Percentiles rank a stretch among this genome's conserved stretches.
Conservation (phyloP, 2,797 vertebrate genomes). For the Florisuga fusca region DNA sequence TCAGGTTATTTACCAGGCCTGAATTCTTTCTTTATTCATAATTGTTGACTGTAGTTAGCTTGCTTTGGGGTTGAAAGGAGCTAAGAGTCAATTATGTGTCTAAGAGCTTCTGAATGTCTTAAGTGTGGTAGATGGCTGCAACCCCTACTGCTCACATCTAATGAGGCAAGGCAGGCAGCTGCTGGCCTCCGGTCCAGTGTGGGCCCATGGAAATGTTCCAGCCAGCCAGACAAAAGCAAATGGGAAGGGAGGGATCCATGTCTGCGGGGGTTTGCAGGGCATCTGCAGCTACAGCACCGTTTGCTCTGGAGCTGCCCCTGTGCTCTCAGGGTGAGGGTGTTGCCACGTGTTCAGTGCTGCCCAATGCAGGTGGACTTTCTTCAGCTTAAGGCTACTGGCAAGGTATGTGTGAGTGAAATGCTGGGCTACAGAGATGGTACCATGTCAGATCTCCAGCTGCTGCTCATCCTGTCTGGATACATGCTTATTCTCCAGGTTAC, state of each 20-base stretch:
- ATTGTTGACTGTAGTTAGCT: constrained; percentile 25
- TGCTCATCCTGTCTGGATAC: fast-evolving
- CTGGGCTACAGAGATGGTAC: background rate
- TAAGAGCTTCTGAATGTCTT: constrained; percentile 27
- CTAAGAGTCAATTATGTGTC: constrained; percentile 51
- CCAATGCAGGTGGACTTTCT: background rate
- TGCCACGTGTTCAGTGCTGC: fast-evolving
- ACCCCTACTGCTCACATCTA: background rate
- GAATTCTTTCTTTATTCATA: constrained; percentile 35
- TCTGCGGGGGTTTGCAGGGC: background rate
- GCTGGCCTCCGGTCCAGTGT: fast-evolving
- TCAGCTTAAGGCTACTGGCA: background rate
- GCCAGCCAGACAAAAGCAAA: background rate
- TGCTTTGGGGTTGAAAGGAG: constrained; percentile 47
- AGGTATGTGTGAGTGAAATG: background rate
- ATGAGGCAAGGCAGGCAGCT: constrained; percentile 9
- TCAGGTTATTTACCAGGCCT: constrained; percentile 57
- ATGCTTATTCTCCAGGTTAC: background rate
- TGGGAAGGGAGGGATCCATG: background rate
- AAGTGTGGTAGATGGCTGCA: constrained; percentile 17
- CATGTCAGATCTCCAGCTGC: background rate
- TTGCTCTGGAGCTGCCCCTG: background rate
- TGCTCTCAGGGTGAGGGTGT: background rate
- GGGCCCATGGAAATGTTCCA: background rate
- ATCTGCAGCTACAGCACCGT: background rate